These are phyloP conservation scores for Bombus waltoni DNA, from an alignment of 1,140 invertebrate species.

Conservation along the genomic window DNA sequence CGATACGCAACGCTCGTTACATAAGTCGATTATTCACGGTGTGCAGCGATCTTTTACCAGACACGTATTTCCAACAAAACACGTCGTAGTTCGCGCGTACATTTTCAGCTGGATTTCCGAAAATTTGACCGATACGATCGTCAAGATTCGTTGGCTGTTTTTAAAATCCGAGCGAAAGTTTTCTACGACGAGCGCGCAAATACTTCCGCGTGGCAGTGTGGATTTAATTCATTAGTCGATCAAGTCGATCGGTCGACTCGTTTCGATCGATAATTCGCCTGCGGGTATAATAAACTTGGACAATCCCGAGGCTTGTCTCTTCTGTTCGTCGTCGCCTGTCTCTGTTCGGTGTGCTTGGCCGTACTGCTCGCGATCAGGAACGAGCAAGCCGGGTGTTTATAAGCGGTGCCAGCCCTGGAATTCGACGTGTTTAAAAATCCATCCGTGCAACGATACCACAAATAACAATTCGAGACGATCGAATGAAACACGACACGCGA, in stretches of 20 bases:
- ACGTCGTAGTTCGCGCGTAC: too few relatives aligned
- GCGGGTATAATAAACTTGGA: slow-evolving; percentile 73
- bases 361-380: background rate
- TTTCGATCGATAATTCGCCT: slow-evolving; percentile 75
- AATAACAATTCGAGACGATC: slow-evolving; percentile 74
- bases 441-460: slow-evolving; percentile 60
- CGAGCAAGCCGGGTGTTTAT: slow-evolving; percentile 67
- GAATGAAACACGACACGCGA: slow-evolving; percentile 63
- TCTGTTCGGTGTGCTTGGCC: background rate
- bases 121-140: too few relatives aligned
- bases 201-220: slow-evolving; percentile 11
- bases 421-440: slow-evolving; percentile 79
- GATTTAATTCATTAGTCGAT: slow-evolving; percentile 74
- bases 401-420: slow-evolving; percentile 72
- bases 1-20: too few relatives aligned
- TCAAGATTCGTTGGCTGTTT: too few relatives aligned
- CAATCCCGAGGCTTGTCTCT: slow-evolving; percentile 4
- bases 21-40: too few relatives aligned
- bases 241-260: slow-evolving; percentile 60
- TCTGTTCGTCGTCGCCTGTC: slow-evolving; percentile 25
- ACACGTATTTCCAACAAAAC: too few relatives aligned
- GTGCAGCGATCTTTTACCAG: too few relatives aligned
- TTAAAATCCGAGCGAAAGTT: too few relatives aligned
- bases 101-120: too few relatives aligned
- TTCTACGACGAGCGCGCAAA: too few relatives aligned